phyloP scores from a whole-genome alignment of 1,140 invertebrate genomes.

The Dreissena rostriformis region DNA sequence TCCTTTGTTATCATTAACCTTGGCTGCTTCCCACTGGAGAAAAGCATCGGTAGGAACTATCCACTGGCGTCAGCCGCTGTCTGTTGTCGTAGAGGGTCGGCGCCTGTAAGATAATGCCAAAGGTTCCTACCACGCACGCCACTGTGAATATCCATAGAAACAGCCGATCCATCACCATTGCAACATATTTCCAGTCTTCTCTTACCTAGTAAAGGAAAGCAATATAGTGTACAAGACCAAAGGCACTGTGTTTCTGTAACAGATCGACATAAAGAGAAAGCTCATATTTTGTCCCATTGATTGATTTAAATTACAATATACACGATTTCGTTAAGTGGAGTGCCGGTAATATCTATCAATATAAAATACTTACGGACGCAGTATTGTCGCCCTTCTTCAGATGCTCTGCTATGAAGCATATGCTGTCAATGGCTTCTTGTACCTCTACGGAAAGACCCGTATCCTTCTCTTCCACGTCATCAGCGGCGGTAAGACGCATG shows the following conservation, averaged over 20 bases:
- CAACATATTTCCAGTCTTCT: constrained; percentile 82
- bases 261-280: no score
- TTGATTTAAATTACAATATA: no score
- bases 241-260: no score
- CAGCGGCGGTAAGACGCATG: not conserved
- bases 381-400: constrained; percentile 86
- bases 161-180: constrained; percentile 80
- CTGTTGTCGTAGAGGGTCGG: constrained; percentile 97
- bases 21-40: not conserved
- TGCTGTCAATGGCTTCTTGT: constrained; percentile 94
- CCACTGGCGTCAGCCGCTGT: constrained; percentile 84
- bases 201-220: constrained; percentile 72
- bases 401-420: constrained; percentile 98
- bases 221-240: no score
- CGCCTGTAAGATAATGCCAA: constrained; percentile 93
- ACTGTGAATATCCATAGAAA: constrained; percentile 82
- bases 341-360: no score
- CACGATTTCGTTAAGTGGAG: no score
- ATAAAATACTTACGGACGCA: constrained; percentile 66
- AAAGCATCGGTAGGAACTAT: constrained; percentile 20
- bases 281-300: no score
- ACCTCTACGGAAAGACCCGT: constrained; percentile 86
- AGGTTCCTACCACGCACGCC: constrained; percentile 80
- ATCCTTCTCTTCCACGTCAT: constrained; percentile 22
- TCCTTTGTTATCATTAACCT: no score